Evolutionary conservation across 2,888 invertebrate genomes (phyloP), one percentile per base, ranked within the genome.

Genomic region (Cosmopolites sordidus): DNA sequence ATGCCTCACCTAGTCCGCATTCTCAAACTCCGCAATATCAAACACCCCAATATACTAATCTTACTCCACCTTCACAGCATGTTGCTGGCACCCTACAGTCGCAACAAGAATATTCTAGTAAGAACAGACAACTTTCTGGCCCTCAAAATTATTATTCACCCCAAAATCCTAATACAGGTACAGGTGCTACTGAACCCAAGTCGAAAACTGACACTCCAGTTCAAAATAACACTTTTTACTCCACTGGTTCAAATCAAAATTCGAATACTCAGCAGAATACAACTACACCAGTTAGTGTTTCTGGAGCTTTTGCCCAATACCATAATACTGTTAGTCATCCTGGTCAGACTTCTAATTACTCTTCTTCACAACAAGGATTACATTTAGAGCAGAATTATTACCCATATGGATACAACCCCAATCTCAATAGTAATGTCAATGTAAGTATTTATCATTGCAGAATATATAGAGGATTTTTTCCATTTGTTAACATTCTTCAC

Each of bases 341-440:
- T 3, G 12, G 4, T n/a, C 33, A 33, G 33, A 5, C 5, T 3
- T 11, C 41, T 1, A 27, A 27, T 16, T 49, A 49, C 38, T 4
- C 22, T 16, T 15, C 49, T 14, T 38, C 22, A 5, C 49, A 48
- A 9, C 49, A 44, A 30, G 38, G 30, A n/a, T 6, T 9, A 15
- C 22, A 8, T 6, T 39, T 11, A 9, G 43, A 50, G 16, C 51
- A 45, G 29, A 45, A 14, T 5, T 66, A 66, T 43, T 66, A 63
- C 44, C 66, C 66, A 0, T 48, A 58, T 5, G 65, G 65, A 9
- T 66, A 66, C 48, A 57, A 53, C 6, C 65, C 66, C 1, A 55
- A 54, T 47, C 58, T 60, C 45, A 44, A 37, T 33, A 37, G 48
- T 9, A 46, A 56, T 16, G 33, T 29, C 17, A 44, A 49, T 43